Evolutionary conservation across 2,797 vertebrate genomes (phyloP).

Genomic region (Poeciliopsis turneri): DNA sequence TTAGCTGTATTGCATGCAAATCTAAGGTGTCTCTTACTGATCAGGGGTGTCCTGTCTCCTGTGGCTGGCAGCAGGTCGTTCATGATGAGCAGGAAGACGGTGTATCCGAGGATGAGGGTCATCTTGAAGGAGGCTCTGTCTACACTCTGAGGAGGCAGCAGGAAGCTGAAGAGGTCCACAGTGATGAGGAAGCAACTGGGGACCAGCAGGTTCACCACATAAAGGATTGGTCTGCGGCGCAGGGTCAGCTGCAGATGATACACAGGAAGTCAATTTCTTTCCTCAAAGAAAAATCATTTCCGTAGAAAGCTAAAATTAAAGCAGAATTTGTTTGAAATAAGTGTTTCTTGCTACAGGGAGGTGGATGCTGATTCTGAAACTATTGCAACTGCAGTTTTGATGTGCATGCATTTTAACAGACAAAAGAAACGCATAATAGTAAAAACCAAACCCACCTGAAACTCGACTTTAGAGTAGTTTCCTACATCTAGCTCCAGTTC

Average conservation of each 20-base stretch:
- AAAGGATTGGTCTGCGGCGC: constrained; percentile 58
- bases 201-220: constrained; percentile 80
- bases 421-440: neutral
- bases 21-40: constrained; percentile 64
- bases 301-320: neutral
- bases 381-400: neutral
- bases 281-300: neutral
- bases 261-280: neutral
- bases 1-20: neutral
- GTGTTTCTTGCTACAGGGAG: neutral
- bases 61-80: constrained; percentile 80
- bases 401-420: neutral
- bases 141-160: constrained; percentile 73
- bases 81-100: constrained; percentile 82
- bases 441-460: constrained; percentile 46
- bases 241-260: constrained; percentile 62
- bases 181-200: constrained; percentile 83
- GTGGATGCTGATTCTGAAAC: neutral
- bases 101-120: constrained; percentile 84
- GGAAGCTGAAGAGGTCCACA: constrained; percentile 83
- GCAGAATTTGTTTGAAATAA: neutral
- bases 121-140: constrained; percentile 83
- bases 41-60: constrained; percentile 75
- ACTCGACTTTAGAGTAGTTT: constrained; percentile 50
- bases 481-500: neutral